phyloP scores from a whole-genome alignment of 2,113 vertebrate species.

The Ceuthmochares aereus region DNA sequence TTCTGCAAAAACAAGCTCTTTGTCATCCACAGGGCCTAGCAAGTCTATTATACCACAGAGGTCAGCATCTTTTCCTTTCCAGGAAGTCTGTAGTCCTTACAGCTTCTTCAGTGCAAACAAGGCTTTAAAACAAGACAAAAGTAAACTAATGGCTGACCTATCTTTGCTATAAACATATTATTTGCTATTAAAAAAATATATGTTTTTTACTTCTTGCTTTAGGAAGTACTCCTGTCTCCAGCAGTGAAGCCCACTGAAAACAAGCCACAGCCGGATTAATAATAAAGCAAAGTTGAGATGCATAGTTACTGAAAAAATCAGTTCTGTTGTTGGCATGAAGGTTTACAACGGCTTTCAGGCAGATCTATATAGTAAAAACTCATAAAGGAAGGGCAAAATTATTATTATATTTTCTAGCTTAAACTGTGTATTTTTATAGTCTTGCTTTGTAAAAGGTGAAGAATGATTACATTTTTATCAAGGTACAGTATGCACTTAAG shows the following conservation, averaged over 20 bases:
- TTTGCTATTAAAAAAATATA: neutral
- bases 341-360: neutral
- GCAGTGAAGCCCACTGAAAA: conserved; percentile 82
- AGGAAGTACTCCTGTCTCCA: conserved; percentile 83
- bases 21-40: no score
- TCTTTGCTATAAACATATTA: neutral
- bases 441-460: neutral
- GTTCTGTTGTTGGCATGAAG: neutral
- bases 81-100: neutral
- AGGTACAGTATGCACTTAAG: neutral
- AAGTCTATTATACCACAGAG: no score
- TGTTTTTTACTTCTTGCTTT: neutral
- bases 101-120: neutral
- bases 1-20: no score
- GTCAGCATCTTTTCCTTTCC: neutral
- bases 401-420: neutral
- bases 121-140: neutral
- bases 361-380: neutral
- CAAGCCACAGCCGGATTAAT: neutral
- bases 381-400: neutral
- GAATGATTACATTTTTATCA: neutral
- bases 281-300: neutral
- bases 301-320: neutral
- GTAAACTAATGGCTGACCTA: neutral
- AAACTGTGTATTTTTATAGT: neutral